A percentile compares a stretch with the other conserved stretches of the same genome.
phyloP scores from a whole-genome alignment of 2,113 vertebrate species.

The Hydropotes inermis region DNA sequence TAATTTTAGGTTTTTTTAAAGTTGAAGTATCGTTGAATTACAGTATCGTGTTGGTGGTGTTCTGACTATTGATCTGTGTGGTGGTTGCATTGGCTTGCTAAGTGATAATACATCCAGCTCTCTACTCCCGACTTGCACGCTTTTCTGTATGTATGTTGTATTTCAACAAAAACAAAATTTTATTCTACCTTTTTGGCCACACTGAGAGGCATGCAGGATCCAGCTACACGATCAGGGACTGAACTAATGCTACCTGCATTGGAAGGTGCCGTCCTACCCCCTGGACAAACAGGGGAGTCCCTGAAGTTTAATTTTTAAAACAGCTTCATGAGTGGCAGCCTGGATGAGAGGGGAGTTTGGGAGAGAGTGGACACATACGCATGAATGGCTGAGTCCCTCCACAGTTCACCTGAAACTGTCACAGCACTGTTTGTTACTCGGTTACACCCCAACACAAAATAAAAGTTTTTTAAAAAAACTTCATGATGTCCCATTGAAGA shows the following conservation, averaged over 20 bases:
- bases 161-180: background rate
- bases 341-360: background rate
- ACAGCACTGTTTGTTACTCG: background rate
- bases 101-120: background rate
- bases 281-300: background rate
- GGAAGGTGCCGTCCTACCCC: background rate
- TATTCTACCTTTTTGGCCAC: background rate
- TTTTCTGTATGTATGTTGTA: background rate
- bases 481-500: background rate
- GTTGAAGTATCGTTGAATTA: background rate
- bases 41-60: background rate
- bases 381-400: background rate
- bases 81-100: background rate
- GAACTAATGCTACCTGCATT: background rate
- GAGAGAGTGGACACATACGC: background rate
- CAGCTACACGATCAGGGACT: background rate
- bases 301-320: background rate
- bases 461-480: background rate
- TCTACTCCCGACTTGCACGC: background rate
- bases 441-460: background rate
- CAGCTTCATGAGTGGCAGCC: background rate
- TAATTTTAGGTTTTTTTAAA: background rate
- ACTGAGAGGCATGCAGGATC: background rate
- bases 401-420: background rate
- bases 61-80: background rate